phyloP scores from a whole-genome alignment of 1,140 invertebrate genomes.

The Neoseiulus cucumeris region DNA sequence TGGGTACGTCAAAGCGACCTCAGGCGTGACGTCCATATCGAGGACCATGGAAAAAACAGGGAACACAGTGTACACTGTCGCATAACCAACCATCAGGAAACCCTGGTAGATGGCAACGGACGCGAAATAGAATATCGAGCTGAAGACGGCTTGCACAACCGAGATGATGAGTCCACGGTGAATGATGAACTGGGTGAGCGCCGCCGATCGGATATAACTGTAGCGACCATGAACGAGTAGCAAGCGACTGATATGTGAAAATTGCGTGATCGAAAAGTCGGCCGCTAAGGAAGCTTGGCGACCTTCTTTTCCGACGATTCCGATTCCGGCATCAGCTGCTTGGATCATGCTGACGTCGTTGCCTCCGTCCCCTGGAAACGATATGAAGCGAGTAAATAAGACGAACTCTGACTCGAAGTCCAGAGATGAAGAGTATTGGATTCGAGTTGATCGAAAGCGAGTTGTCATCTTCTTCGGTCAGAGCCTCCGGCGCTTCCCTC shows the following conservation, averaged over 20 bases:
- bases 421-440: no score
- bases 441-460: no score
- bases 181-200: conserved; percentile 93
- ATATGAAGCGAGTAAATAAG: no score
- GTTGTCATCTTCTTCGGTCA: no score
- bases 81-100: conserved; percentile 96
- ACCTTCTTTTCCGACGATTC: conserved; percentile 55
- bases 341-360: conserved; percentile 72
- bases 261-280: conserved; percentile 93
- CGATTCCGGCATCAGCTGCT: conserved; percentile 85
- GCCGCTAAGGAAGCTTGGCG: conserved; percentile 71
- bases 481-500: no score
- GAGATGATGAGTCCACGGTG: conserved; percentile 95
- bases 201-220: conserved; percentile 84
- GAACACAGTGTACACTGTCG: conserved; percentile 95
- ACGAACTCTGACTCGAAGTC: no score
- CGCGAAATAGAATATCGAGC: conserved; percentile 94
- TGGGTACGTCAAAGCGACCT: conserved; percentile 80
- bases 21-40: conserved; percentile 84
- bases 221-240: conserved; percentile 85
- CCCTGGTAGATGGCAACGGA: conserved; percentile 94
- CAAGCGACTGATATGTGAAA: conserved; percentile 59
- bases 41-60: conserved; percentile 84
- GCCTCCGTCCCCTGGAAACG: conserved; percentile 52
- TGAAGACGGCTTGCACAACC: conserved; percentile 96